Conservation (phyloP, 2,888 invertebrate genomes). For the Agrotis segetum region DNA sequence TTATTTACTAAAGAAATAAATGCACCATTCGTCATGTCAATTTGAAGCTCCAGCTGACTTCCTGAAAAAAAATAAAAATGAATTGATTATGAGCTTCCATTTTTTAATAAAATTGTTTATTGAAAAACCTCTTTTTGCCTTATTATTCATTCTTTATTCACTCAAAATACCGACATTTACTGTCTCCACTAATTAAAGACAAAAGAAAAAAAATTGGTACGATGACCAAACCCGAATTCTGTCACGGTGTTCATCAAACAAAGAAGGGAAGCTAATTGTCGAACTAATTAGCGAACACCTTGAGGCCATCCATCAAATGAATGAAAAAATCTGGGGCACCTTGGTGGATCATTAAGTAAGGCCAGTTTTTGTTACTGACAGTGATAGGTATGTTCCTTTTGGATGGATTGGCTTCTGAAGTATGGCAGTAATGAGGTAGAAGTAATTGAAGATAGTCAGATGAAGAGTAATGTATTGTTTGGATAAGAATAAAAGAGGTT, state of each 20-base stretch:
- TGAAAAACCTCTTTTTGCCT: not conserved
- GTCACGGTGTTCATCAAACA: slow-evolving; percentile 64
- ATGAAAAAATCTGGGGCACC: slow-evolving; percentile 53
- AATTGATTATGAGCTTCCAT: slow-evolving; percentile 3
- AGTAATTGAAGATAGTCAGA: slow-evolving; percentile 12
- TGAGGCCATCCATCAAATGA: slow-evolving; percentile 78
- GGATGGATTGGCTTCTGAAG: slow-evolving; percentile 20
- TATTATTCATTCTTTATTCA: slow-evolving; percentile 19
- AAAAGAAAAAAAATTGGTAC: slow-evolving; percentile 44
- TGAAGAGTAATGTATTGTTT: not conserved
- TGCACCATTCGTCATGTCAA: not conserved
- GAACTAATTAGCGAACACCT: slow-evolving; percentile 81
- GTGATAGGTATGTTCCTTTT: slow-evolving; percentile 32
- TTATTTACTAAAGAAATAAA: not conserved
- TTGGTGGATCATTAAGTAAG: slow-evolving; percentile 40
- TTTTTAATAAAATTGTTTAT: slow-evolving; percentile 9
- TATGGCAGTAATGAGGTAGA: slow-evolving; percentile 22
- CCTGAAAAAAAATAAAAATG: not conserved
- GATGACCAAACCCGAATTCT: slow-evolving; percentile 37
- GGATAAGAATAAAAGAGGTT: not conserved
- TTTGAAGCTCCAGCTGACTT: slow-evolving; percentile 10
- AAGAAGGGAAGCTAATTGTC: slow-evolving; percentile 74
- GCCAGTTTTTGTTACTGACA: slow-evolving; percentile 21
- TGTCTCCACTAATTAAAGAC: slow-evolving; percentile 52
- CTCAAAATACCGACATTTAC: slow-evolving; percentile 40